Conservation (phyloP, 1,140 invertebrate species). For the Sarcophaga peregrina region DNA sequence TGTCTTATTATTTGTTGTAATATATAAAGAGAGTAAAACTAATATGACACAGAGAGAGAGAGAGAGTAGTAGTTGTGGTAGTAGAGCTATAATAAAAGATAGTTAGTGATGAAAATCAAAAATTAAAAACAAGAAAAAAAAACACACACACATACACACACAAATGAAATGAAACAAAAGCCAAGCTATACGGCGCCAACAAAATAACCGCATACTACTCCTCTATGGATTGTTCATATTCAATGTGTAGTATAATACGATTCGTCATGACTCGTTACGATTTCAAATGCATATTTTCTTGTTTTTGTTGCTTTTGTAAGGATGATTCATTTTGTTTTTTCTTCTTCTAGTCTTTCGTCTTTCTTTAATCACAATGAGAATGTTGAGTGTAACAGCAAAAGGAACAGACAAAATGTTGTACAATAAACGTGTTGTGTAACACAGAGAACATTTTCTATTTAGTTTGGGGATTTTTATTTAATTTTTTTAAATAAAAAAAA, state of each 20-base stretch:
- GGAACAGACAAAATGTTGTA: too few species aligned
- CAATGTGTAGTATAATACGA: background rate
- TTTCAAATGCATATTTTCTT: constrained; percentile 1
- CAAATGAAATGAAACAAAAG: too few species aligned
- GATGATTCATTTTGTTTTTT: constrained; percentile 10
- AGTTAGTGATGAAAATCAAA: too few species aligned
- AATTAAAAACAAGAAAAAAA: too few species aligned
- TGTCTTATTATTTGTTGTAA: background rate
- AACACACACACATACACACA: too few species aligned
- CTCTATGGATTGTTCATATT: background rate
- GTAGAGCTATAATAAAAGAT: background rate
- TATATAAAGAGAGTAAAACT: background rate
- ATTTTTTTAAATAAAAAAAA: too few species aligned
- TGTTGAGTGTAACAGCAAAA: too few species aligned
- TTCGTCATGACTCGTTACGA: background rate
- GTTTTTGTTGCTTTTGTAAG: background rate
- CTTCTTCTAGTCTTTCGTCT: too few species aligned
- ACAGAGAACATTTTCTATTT: too few species aligned
- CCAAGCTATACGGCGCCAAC: constrained; percentile 3
- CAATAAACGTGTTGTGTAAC: too few species aligned
- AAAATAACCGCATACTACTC: constrained; percentile 7
- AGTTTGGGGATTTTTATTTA: too few species aligned
- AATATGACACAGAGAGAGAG: background rate
- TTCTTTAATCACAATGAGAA: background rate
- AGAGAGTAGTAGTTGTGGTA: too few species aligned